Base-by-base conservation (phyloP, 1,140 invertebrate genomes). In the Atta colombica region DNA sequence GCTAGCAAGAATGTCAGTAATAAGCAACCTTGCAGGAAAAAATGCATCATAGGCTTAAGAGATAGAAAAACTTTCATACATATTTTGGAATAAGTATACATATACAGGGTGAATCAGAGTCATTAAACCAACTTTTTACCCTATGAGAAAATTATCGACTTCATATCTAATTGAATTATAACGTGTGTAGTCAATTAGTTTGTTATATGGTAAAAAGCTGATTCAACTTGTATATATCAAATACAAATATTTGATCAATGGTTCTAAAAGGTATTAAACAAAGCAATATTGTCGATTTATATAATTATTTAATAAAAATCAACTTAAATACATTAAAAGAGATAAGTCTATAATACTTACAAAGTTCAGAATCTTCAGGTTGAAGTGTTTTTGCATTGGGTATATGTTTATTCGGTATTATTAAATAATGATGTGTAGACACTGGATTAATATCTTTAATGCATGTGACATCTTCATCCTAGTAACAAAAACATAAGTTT, bases 371-470 rank as follows among this genome's bases (percentile, higher is more conserved):
- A 93, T 99, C 96, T 21, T 96, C 93, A n/a, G 95, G 86, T 28
- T 94, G 96, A 28, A 99, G 96, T 35, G 92, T 90, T 93, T 98
- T 98, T 0, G 97, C 96, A 95, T 98, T 97, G 63, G 95, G 94
- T 71, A 98, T 97, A 94, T 99, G 98, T 25, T 95, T 94, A 93
- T 97, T 98, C 0, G 98, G 97, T 39, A 98, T 96, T 60, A 98
- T 96, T 58, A 99, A 96, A 93, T 97, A 97, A 94, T 99, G 98
- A 95, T 98, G 96, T 25, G 96, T 96, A 0, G 98, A 96, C 0
- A 97, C 98, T 21, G 98, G 98, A 93, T 97, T 96, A 53, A 98
- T 98, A 93, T 99, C 98, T 77, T 96, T 96, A 92, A 99, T 98
- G 49, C 98, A 97, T 18, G 97, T 96, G 63, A 98, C 94, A 72